Evolutionary conservation across 1,140 invertebrate species (phyloP).

Genomic region (Zophobas atratus): DNA sequence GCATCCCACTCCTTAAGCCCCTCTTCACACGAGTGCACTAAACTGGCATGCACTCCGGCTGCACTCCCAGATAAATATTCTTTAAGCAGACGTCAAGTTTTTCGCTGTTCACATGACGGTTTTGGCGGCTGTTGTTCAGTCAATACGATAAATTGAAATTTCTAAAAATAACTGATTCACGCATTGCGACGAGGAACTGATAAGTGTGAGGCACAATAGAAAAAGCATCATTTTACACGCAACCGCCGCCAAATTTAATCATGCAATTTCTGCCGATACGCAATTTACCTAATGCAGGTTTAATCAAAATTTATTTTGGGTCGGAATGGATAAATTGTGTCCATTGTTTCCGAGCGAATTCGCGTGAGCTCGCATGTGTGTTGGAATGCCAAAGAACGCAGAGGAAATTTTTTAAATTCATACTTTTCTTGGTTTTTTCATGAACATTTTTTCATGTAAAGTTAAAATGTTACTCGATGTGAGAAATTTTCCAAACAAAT

Average conservation of each 20-base stretch:
- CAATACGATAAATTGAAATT: background rate
- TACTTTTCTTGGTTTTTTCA: too few species aligned
- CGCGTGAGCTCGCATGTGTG: too few species aligned
- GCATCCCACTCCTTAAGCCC: conserved; percentile 10
- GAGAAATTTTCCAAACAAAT: too few species aligned
- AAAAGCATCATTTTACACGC: background rate
- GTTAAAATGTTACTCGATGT: too few species aligned
- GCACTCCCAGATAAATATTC: conserved; percentile 17
- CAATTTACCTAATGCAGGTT: too few species aligned
- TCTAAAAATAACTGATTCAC: conserved; percentile 1
- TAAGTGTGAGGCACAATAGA: background rate
- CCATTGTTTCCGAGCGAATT: too few species aligned
- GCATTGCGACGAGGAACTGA: background rate
- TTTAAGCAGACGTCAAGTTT: background rate
- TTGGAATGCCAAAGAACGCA: too few species aligned
- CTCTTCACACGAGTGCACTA: conserved; percentile 19
- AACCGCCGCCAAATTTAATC: background rate
- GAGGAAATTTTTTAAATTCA: too few species aligned
- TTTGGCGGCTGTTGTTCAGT: background rate
- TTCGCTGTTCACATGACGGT: background rate
- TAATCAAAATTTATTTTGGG: too few species aligned
- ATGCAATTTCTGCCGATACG: background rate
- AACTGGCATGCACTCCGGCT: background rate
- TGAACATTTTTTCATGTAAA: too few species aligned
- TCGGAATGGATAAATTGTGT: too few species aligned